A percentile compares a stretch with the other conserved stretches of the same genome.
Conservation (phyloP, 2,113 vertebrate species). For the Anoplopoma fimbria region DNA sequence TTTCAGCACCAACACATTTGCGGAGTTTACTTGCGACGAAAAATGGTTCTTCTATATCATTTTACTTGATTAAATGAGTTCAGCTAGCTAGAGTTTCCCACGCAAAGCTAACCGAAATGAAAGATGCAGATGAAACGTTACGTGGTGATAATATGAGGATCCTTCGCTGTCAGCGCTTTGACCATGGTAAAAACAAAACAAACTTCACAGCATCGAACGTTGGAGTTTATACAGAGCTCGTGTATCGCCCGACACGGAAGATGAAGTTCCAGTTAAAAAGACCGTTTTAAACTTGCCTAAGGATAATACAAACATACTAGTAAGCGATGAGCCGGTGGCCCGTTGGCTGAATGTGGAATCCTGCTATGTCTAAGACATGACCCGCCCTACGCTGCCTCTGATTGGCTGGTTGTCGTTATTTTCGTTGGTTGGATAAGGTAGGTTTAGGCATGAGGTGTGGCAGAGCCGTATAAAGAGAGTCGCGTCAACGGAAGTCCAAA, state of each 20-base stretch:
- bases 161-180: not conserved
- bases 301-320: not conserved
- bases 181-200: not conserved
- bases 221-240: not conserved
- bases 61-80: not conserved
- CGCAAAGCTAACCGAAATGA: not conserved
- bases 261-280: accelerated
- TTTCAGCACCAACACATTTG: not conserved
- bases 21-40: not conserved
- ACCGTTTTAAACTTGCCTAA: not conserved
- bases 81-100: not conserved
- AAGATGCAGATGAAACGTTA: conserved; percentile 1
- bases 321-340: not conserved
- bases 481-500: not conserved
- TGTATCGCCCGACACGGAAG: not conserved
- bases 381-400: not conserved
- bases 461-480: not conserved
- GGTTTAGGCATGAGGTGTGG: not conserved
- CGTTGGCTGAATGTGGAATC: not conserved
- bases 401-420: not conserved
- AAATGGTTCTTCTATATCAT: no score
- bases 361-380: not conserved
- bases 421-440: not conserved
- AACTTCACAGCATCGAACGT: not conserved
- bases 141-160: not conserved